A percentile compares a stretch with the other conserved stretches of the same genome.
phyloP scores from a whole-genome alignment of 2,113 vertebrate genomes.

The Conger conger region DNA sequence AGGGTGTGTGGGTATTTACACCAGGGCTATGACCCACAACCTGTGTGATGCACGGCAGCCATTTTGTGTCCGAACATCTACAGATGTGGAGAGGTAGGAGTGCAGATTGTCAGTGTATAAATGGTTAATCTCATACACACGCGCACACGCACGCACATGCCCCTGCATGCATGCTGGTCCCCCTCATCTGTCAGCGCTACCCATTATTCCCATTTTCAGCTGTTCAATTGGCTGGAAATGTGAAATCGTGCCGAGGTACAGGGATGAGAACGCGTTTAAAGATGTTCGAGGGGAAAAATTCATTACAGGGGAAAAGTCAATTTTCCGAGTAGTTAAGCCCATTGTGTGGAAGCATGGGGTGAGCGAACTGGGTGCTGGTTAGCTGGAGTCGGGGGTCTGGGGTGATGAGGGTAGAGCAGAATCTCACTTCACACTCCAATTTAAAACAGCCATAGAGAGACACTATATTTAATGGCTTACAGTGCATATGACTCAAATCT shows the following conservation, averaged over 20 bases:
- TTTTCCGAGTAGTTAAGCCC: conserved; percentile 15
- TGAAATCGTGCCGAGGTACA: neutral
- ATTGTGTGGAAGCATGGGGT: neutral
- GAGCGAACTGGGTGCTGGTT: neutral
- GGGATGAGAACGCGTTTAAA: neutral
- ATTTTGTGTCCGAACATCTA: neutral
- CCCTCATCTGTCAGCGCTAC: neutral
- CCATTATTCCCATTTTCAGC: neutral
- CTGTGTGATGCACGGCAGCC: neutral
- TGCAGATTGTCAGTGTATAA: too few species aligned
- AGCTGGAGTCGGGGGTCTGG: neutral
- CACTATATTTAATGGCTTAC: too few species aligned
- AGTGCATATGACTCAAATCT: neutral
- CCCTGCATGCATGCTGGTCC: neutral
- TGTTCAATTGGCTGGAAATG: conserved; percentile 9
- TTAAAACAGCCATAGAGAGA: neutral
- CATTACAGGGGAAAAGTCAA: conserved; percentile 8
- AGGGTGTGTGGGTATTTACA: too few species aligned
- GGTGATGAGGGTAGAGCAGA: neutral
- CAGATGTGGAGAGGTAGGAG: neutral
- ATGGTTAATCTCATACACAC: neutral
- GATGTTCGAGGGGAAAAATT: neutral
- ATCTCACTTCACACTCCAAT: neutral
- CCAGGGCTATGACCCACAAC: too few species aligned
- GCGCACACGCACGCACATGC: neutral